Evolutionary conservation across 2,888 invertebrate species (phyloP), one percentile per base, ranked within the genome.

Genomic region (Rhabditophanes sp.): DNA sequence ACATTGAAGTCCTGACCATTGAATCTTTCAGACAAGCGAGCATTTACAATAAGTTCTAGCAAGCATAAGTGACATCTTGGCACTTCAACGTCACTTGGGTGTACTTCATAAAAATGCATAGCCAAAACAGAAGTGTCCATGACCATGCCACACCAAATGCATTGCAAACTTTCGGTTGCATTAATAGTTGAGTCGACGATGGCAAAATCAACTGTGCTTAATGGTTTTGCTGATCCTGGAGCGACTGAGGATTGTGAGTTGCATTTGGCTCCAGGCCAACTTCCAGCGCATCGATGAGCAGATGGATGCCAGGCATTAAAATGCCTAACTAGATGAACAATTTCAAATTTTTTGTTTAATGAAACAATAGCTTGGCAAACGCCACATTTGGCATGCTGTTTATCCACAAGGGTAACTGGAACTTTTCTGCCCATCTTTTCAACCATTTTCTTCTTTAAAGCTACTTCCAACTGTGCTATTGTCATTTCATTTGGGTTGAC

Each of bases 231-330:
- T 16, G 15, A 20, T n/a, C 41, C 41, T n/a, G n/a, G n/a, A n/a
- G n/a, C n/a, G n/a, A n/a, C n/a, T n/a, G n/a, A n/a, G n/a, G n/a
- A n/a, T n/a, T n/a, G n/a, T n/a, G n/a, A n/a, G n/a, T n/a, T n/a
- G n/a, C n/a, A n/a, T n/a, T n/a, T n/a, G n/a, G n/a, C n/a, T 2
- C 39, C 35, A 15, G 43, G 46, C 62, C 62, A 62, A 11, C 44
- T 44, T 15, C 56, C 57, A n/a, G 54, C 37, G 33, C 62, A 62
- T 14, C 55, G 50, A 48, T 62, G 62, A 5, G 48, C 42, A 5
- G 55, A 42, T 9, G 62, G 62, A 39, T 62, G 62, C 62, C 62
- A 62, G 6, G 62, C 60, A 37, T 63, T 59, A 42, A 62, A 62
- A 36, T 62, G 62, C 2, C 62, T 47, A 3, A 61, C 57, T 12